Percentiles rank a stretch among this genome's conserved stretches.
Conservation (phyloP, 2,113 vertebrate genomes). For the Bufo gargarizans region DNA sequence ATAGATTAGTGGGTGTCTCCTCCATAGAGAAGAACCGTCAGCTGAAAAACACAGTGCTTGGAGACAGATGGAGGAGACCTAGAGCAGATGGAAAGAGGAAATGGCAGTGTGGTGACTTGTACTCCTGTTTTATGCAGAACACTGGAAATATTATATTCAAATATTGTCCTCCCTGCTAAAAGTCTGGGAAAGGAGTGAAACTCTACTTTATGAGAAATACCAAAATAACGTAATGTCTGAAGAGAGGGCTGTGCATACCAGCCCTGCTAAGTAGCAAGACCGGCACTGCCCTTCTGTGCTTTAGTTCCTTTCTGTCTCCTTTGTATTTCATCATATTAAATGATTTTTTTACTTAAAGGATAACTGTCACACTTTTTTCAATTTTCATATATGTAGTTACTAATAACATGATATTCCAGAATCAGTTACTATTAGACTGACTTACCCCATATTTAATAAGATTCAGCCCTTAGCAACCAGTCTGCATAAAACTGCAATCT, state of each 20-base stretch:
- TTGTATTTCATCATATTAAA: background rate
- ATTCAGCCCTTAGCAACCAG: too few relatives aligned
- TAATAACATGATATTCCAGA: too few relatives aligned
- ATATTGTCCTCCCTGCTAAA: background rate
- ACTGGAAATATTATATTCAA: conserved; percentile 36
- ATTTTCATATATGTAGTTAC: too few relatives aligned
- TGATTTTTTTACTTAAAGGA: background rate
- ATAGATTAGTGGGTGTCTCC: conserved; percentile 42
- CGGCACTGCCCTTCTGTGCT: background rate
- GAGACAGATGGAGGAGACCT: conserved; percentile 40
- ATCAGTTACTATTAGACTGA: too few relatives aligned
- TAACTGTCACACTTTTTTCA: too few relatives aligned
- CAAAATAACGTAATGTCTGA: conserved; percentile 13
- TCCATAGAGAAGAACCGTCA: conserved; percentile 26
- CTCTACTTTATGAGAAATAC: background rate
- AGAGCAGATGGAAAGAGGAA: conserved; percentile 32
- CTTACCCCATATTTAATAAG: too few relatives aligned
- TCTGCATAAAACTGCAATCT: too few relatives aligned
- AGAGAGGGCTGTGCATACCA: background rate
- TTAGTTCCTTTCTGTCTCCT: background rate
- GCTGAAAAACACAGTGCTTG: conserved; percentile 3
- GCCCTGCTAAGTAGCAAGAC: background rate
- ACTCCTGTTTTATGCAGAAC: background rate
- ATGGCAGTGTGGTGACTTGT: conserved; percentile 2
- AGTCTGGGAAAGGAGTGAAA: background rate